A percentile compares a stretch with the other conserved stretches of the same genome.
Conservation (phyloP, 2,888 invertebrate species). For the Dione vanillae region DNA sequence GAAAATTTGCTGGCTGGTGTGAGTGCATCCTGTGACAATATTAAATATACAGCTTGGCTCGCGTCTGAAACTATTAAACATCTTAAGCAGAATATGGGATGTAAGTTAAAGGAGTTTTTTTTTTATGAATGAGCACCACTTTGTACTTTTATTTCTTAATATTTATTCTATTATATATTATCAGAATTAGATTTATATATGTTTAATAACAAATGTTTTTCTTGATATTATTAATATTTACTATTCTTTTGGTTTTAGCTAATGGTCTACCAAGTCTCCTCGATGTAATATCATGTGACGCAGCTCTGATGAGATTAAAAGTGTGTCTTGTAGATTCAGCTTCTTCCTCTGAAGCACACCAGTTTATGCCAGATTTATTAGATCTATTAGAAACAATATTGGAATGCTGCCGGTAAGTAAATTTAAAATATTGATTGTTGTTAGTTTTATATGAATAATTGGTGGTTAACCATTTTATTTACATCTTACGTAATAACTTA, state of each 20-base stretch:
- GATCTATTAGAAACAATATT: conserved; percentile 87
- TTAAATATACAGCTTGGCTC: conserved; percentile 78
- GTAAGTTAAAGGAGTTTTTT: conserved; percentile 57
- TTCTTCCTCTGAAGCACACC: conserved; percentile 78
- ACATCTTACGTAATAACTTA: no score
- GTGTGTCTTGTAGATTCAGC: conserved; percentile 80
- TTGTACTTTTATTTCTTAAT: no score
- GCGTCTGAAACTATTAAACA: conserved; percentile 79
- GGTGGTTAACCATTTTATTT: no score
- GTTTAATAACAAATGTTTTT: no score
- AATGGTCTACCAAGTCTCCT: conserved; percentile 87
- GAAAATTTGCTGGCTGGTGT: conserved; percentile 89
- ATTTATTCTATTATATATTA: no score
- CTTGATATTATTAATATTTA: no score
- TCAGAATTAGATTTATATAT: no score
- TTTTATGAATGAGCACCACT: no score
- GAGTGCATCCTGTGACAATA: conserved; percentile 87
- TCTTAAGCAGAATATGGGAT: conserved; percentile 70
- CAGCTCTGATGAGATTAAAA: conserved; percentile 90
- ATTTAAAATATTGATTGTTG: not conserved
- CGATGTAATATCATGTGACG: conserved; percentile 90
- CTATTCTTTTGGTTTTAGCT: conserved; percentile 51
- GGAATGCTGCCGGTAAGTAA: conserved; percentile 83
- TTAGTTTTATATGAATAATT: no score
- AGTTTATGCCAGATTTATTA: conserved; percentile 87